Evolutionary conservation across 2,113 vertebrate species (phyloP).

Genomic region (Camelus dromedarius): DNA sequence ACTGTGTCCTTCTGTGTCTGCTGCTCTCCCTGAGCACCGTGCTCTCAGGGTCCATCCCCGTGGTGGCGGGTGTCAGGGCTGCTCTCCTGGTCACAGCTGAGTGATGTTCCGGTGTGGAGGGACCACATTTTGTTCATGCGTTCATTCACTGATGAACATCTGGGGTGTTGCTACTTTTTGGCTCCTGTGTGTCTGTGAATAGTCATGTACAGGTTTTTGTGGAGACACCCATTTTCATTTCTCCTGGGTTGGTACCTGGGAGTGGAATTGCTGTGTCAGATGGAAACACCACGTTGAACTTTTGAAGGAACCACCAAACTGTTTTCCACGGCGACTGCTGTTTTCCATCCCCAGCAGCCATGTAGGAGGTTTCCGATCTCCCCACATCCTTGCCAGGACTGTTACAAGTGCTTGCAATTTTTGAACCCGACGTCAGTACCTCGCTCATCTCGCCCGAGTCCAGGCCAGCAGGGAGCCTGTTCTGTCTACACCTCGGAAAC

Average conservation of each 20-base stretch:
- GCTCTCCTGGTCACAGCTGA: neutral
- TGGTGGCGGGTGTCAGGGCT: neutral
- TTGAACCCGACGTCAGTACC: too few species aligned
- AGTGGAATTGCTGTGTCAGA: too few species aligned
- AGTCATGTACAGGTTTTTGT: neutral
- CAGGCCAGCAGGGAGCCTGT: neutral
- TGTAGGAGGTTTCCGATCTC: neutral
- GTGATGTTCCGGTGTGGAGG: neutral
- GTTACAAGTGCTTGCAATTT: neutral
- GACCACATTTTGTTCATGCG: neutral
- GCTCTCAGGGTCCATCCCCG: neutral
- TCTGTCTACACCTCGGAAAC: neutral
- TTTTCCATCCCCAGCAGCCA: neutral
- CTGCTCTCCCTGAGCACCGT: neutral
- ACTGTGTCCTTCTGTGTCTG: neutral
- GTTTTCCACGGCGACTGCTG: neutral
- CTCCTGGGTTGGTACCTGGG: neutral
- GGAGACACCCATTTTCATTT: neutral
- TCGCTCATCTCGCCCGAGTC: fast-evolving
- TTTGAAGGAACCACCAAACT: too few species aligned
- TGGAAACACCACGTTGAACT: too few species aligned
- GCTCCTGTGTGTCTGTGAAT: neutral
- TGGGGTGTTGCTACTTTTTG: neutral
- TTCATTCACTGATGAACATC: too few species aligned
- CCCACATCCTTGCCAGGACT: neutral